Evolutionary conservation across 1,140 invertebrate species (phyloP).

Genomic region (Cherax destructor): DNA sequence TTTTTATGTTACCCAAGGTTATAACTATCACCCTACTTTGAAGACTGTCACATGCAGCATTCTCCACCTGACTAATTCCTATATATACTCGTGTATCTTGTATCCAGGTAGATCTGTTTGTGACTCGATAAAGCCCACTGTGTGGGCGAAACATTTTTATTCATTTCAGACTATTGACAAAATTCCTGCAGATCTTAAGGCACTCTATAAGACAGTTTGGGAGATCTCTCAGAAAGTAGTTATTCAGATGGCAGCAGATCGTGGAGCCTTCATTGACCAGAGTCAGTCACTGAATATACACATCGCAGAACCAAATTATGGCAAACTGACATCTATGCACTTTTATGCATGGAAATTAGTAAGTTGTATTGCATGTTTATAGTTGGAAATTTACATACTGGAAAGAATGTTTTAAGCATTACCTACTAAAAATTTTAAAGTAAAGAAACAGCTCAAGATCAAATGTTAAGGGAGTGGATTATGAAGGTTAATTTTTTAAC

Average conservation of each 20-base stretch:
- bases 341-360: constrained; percentile 98
- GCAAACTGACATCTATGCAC: constrained; percentile 97
- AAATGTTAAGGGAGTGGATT: not conserved
- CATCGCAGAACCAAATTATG: constrained; percentile 94
- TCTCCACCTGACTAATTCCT: no score
- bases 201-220: constrained; percentile 98
- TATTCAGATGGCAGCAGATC: constrained; percentile 97
- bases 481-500: no score
- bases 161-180: constrained; percentile 85
- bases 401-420: not conserved
- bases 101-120: no score
- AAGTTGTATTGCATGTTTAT: constrained; percentile 68
- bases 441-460: constrained; percentile 21
- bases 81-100: no score
- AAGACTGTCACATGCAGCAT: no score
- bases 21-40: no score
- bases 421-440: not conserved
- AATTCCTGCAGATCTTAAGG: constrained; percentile 93
- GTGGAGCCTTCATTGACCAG: constrained; percentile 98
- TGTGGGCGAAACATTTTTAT: no score
- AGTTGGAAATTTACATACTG: not conserved
- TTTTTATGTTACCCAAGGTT: no score
- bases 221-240: constrained; percentile 97
- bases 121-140: no score
- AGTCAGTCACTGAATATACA: constrained; percentile 98